Evolutionary conservation across 2,113 vertebrate species (phyloP), one percentile per base, ranked within the genome.

Genomic region (Cephalophus harveyi): DNA sequence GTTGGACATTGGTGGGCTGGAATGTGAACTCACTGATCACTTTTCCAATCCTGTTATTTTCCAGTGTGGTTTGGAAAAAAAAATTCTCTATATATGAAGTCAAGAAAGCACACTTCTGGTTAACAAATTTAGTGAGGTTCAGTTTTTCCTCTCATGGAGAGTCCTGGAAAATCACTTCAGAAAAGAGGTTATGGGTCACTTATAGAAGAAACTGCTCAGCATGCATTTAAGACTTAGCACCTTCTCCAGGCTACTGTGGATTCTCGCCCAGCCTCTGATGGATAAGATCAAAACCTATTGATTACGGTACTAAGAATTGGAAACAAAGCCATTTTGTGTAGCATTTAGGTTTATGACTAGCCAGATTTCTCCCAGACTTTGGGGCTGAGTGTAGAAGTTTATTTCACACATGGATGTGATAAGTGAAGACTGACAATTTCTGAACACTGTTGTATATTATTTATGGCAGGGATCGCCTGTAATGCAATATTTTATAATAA

Each of bases 11-110:
- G 87, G 95, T 93, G 40, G 54, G 43, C 6, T 83, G 85, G 84
- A 94, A 96, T 95, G 82, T 85, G 90, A 97, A 86, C 79, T 89
- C 87, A 94, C 93, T 96, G 94, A 97, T 97, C 2, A 14, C 96
- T 98, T 98, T 98, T 97, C 96, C 97, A 98, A 92, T 86, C 83
- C 94, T 78, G 91, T 94, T 97, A 97, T 97, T 98, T 98, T 98
- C 96, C 98, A 98, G 21, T 96, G 96, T 97, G 97, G 94, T 95
- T 96, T 97, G 94, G 92, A 33, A 83, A 91, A 81, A 81, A 81
- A 84, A 86, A 7, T 79, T 81, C 64, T 95, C 62, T 87, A 52
- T 48, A 92, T 92, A 90, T 92, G 87, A 97, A 98, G 94, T 97
- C 87, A 97, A 79, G 94, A 96, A 95, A 97, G 95, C 62, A 82